Evolutionary conservation across 2,797 vertebrate genomes (phyloP).

Genomic region (Pteropus rufus): DNA sequence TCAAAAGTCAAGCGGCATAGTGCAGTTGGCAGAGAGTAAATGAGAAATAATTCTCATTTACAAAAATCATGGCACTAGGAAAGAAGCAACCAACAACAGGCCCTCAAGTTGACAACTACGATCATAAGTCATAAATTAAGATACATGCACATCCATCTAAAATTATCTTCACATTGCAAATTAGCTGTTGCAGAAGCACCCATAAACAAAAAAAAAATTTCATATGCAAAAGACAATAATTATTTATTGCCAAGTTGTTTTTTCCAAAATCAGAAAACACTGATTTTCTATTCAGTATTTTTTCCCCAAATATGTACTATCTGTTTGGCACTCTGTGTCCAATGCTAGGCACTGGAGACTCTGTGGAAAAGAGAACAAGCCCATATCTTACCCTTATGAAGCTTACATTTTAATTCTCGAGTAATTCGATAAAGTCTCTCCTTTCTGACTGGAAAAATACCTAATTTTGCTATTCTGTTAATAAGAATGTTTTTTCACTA

Average conservation of each 20-base stretch:
- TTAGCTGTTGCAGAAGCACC: background rate
- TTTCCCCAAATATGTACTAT: background rate
- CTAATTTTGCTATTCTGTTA: background rate
- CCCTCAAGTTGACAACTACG: background rate
- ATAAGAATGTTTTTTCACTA: background rate
- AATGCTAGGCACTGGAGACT: fast-evolving
- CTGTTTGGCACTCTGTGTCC: background rate
- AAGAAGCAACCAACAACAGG: background rate
- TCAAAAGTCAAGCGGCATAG: constrained; percentile 5
- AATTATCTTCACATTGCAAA: background rate
- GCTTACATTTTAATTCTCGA: constrained; percentile 7
- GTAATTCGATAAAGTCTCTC: background rate
- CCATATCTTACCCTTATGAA: background rate
- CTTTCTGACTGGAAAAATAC: background rate
- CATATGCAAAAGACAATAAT: background rate
- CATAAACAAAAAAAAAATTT: background rate
- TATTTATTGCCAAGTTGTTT: background rate
- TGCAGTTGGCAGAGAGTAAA: background rate
- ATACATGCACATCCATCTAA: background rate
- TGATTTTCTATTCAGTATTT: background rate
- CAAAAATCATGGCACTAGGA: background rate
- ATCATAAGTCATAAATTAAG: background rate
- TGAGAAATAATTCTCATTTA: background rate
- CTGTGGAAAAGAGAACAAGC: background rate
- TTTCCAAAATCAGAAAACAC: background rate